Evolutionary conservation across 1,140 invertebrate genomes (phyloP), one percentile per base, ranked within the genome.

Genomic region (Cherax destructor): DNA sequence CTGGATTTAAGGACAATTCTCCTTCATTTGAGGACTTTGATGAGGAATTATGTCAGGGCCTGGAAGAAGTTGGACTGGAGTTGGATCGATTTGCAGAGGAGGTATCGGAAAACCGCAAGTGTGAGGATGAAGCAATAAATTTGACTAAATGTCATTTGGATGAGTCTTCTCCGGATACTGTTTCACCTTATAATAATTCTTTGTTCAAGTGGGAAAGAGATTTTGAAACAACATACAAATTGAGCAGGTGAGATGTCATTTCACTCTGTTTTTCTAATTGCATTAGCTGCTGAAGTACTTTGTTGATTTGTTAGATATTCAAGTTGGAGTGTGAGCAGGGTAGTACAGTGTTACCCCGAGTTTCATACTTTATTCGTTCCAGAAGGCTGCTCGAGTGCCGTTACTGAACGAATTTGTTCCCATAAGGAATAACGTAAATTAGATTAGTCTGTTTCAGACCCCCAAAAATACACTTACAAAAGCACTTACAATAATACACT

Each of bases 31-130:
- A 76, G 61, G 76, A 61, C 30, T 87, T 87, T 79, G 85, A 87
- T 79, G 85, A 87, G 11, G 85, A 87, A 47, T 52, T 87, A 24
- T 87, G 74, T 61, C n/a, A 78, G 16, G 85, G 59, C n/a, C 52
- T 87, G 56, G 85, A 87, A 74, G 85, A 87, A 69, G 85, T 87
- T 24, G 85, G 85, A 4, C 50, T 61, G 76, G 85, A 87, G 52
- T 50, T 87, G 10, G 85, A 87, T 41, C 85, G 85, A 47, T 87
- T 78, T 79, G 47, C 50, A 59, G 74, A 78, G 24, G 85, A 87
- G 49, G 41, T 49, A 24, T 86, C 50, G 10, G 41, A 56, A 65
- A 21, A 7, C 56, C 41, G 52, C 24, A 4, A 69, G 5, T 69
- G 18, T 47, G 81, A 69, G 1, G n/a, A 47, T 16, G 56, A 30